Evolutionary conservation across 2,113 vertebrate genomes (phyloP), one percentile per base, ranked within the genome.

Genomic region (Albula goreensis): DNA sequence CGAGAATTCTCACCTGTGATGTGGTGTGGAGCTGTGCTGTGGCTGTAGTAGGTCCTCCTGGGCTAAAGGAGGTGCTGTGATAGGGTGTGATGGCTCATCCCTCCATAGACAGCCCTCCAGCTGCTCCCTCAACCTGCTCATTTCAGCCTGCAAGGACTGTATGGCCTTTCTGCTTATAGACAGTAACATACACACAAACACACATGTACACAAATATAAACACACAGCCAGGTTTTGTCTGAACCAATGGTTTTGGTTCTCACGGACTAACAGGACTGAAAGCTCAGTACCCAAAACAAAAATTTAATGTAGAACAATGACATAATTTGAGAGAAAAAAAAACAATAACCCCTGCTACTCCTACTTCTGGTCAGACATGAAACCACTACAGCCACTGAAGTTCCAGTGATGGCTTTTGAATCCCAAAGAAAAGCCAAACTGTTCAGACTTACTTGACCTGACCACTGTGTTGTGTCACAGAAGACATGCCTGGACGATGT

Each of bases 141-240:
- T 95, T 89, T 99, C 97, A 0, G 91, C 90, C 90, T 94, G 96
- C 85, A 98, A 94, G 0, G 91, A 93, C 5, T 85, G 92, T 86
- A 98, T 94, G n/a, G 96, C 96, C 88, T 91, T 93, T 82, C 98
- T 99, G 83, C 17, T 70, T 19, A 15, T n/a, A 74, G 4, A 74
- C 7, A 48, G 1, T 79, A 22, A 48, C 31, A 50, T n/a, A 74
- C 60, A 63, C 60, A 63, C 60, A 63, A 15, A 63, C 60, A 63
- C 60, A 66, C 60, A 63, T 19, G 22, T 19, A 63, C 60, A 66
- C 15, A 66, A 2, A 66, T 5, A 19, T 4, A 56, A 6, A 56
- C 0, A 41, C 31, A 41, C 31, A 41, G 31, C 31, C 31, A 41
- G 31, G 31, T 41, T 41, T 41, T 41, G 31, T 41, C 31, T 41